Evolutionary conservation across 2,797 vertebrate genomes (phyloP), one percentile per base, ranked within the genome.

Genomic region (Paratrypauchen microcephalus): DNA sequence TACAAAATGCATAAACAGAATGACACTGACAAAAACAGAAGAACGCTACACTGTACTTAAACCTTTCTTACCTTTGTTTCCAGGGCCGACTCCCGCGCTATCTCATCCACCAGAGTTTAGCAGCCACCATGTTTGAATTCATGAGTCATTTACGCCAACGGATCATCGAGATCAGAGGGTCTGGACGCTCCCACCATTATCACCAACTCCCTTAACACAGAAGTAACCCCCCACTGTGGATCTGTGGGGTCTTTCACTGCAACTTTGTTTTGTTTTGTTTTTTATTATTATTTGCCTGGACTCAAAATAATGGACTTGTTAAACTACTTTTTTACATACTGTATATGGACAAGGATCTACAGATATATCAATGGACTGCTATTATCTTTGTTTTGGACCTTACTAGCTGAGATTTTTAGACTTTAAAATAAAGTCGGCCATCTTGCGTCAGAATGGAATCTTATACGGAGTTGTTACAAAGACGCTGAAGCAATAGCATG

Each of bases 91-190:
- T 99, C 73, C 97, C 97, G 2, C 94, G 95, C 36, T 98, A 97
- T 93, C 95, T 99, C 85, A 97, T 99, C 91, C 94, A 99, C 87
- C 97, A 98, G 92, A 98, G 95, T 85, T 91, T 99, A 66, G 94
- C 96, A 0, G 95, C 96, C 90, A 98, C 97, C 90, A 99, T 99
- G 97, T 97, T 98, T 32, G 97, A 99, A 66, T 99, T 98, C 78
- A 90, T 96, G 91, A 91, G 93, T 69, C 94, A 97, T 90, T 92
- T 99, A 71, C 95, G 97, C 1, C 95, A 95, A 80, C 95, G 94
- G 0, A 81, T 98, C 23, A 0, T 76, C 0, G 96, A 97, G 36
- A 80, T 96, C 62, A 87, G 91, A 50, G 64, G 76, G 0, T 13
- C 86, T 0, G 70, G 68, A 16, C 85, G 69, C 66, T 80, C 79